Percentiles rank a stretch among this genome's conserved stretches.
These are phyloP conservation scores for Magallana angulata DNA, from an alignment of 1,140 invertebrate genomes.

Conservation along the genomic window DNA sequence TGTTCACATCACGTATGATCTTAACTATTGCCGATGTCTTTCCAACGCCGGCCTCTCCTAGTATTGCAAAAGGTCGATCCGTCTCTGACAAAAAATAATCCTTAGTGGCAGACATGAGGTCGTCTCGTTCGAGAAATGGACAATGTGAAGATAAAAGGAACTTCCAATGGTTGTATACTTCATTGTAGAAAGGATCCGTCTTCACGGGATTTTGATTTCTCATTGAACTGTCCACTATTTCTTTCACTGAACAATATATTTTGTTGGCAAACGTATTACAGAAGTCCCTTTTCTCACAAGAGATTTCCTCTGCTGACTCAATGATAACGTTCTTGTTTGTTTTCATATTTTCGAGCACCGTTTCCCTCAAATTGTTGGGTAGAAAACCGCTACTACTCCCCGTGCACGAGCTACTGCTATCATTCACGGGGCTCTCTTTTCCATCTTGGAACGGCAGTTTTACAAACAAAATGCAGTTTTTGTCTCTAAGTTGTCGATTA, in stretches of 20 bases:
- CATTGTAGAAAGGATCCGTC: conserved; percentile 82
- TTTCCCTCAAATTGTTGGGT: conserved; percentile 87
- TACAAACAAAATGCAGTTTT: conserved; percentile 96
- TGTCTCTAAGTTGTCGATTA: conserved; percentile 91
- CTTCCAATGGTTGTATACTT: conserved; percentile 96
- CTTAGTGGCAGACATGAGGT: conserved; percentile 83
- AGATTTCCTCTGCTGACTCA: conserved; percentile 81
- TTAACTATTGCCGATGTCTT: conserved; percentile 76
- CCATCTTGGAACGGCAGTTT: conserved; percentile 94
- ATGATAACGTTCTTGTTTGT: conserved; percentile 61
- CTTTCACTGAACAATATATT: conserved; percentile 95
- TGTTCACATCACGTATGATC: conserved; percentile 63
- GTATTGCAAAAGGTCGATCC: conserved; percentile 70
- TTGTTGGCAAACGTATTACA: conserved; percentile 56
- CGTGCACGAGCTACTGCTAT: conserved; percentile 88
- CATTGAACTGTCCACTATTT: conserved; percentile 80
- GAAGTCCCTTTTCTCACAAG: conserved; percentile 84
- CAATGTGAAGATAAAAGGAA: conserved; percentile 95
- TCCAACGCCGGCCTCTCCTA: conserved; percentile 72
- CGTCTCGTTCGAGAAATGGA: conserved; percentile 84
- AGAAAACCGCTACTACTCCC: conserved; percentile 91
- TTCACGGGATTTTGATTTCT: conserved; percentile 80
- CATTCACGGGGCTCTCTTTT: conserved; percentile 88
- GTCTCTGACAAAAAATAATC: conserved; percentile 87
- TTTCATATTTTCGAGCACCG: conserved; percentile 59